These are phyloP conservation scores for Anser brachyrhynchus DNA, from an alignment of 2,113 vertebrate species.

Conservation along the genomic window DNA sequence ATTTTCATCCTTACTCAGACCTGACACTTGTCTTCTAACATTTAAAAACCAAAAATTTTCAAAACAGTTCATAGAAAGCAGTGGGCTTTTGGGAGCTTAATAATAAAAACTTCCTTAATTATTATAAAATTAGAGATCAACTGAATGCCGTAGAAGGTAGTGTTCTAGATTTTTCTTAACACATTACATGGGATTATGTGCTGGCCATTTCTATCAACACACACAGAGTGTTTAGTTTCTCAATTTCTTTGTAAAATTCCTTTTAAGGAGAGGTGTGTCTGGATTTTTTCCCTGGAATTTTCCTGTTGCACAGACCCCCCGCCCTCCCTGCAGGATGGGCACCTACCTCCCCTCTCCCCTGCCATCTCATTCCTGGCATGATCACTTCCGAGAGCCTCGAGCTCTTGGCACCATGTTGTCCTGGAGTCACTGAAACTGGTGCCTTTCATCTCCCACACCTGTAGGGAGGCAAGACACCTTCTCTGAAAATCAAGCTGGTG, in stretches of 20 bases:
- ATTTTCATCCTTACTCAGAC: not conserved
- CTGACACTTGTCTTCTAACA: not conserved
- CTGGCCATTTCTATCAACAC: not conserved
- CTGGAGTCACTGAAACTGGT: not conserved
- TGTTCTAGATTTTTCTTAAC: not conserved
- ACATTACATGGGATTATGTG: not conserved
- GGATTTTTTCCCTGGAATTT: not conserved
- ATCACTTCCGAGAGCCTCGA: not conserved
- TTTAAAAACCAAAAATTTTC: not conserved
- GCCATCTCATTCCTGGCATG: rapidly evolving
- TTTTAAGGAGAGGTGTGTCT: not conserved
- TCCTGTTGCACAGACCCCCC: not conserved
- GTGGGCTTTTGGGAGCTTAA: not conserved
- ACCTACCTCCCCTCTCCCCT: not conserved
- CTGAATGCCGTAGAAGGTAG: not conserved
- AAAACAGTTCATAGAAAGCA: not conserved
- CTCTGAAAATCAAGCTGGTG: not conserved
- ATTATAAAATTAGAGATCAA: not conserved
- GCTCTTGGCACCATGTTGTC: not conserved
- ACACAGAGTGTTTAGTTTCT: not conserved
- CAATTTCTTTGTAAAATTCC: not conserved
- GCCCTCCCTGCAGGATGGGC: not conserved
- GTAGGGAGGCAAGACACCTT: rapidly evolving
- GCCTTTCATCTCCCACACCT: not conserved
- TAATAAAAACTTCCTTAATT: not conserved